phyloP scores from a whole-genome alignment of 2,797 vertebrate genomes.

The Aldrovandia affinis region DNA sequence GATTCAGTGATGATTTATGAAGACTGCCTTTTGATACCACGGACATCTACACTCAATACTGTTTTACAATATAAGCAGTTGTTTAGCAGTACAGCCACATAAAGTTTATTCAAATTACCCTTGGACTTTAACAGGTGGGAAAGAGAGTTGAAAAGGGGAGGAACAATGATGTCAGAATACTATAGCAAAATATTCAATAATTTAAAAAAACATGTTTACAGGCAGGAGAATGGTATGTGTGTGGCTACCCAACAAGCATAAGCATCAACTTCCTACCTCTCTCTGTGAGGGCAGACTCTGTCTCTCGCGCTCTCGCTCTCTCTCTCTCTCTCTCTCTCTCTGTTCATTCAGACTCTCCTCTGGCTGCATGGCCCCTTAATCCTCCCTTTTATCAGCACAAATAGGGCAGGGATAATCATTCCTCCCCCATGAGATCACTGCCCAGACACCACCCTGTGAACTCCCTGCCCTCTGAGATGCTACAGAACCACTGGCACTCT shows the following conservation, averaged over 20 bases:
- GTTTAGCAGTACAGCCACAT: not conserved
- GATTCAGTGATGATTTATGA: not conserved
- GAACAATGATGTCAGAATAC: not conserved
- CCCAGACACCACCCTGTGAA: not conserved
- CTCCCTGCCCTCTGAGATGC: not conserved
- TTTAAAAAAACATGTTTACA: not conserved
- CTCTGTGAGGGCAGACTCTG: not conserved
- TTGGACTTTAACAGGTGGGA: not conserved
- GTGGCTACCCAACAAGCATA: not conserved
- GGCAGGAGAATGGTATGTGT: not conserved
- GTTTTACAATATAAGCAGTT: not conserved
- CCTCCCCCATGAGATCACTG: slow-evolving; percentile 17
- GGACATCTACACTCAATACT: not conserved
- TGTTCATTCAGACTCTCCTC: not conserved
- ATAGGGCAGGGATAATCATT: slow-evolving; percentile 16
- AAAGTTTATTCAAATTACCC: not conserved
- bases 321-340: not conserved
- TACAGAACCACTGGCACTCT: not conserved
- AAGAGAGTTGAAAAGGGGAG: not conserved
- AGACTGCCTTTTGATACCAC: not conserved
- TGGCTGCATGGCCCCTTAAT: slow-evolving; percentile 12
- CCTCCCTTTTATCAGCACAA: slow-evolving; percentile 16
- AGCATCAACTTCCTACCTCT: not conserved
- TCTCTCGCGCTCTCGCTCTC: not conserved
- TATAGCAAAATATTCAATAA: not conserved